Evolutionary conservation across 1,140 invertebrate species (phyloP).

Genomic region (Anastrepha obliqua): DNA sequence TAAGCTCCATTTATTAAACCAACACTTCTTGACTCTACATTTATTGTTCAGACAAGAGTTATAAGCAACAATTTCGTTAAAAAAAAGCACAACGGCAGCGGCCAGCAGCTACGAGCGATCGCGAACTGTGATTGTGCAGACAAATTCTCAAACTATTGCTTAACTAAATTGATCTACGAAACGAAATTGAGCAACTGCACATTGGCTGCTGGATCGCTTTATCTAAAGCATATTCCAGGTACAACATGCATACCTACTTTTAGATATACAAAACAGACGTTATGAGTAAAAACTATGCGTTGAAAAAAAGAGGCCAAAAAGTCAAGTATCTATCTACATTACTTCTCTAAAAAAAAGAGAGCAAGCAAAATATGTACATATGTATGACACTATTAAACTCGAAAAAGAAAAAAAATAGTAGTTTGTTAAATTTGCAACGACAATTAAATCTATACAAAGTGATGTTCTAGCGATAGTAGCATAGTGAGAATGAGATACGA

Average conservation of each 20-base stretch:
- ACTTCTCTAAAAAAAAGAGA: not conserved
- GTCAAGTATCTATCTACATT: not conserved
- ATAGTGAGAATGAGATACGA: too few species aligned
- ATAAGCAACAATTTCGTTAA: not conserved
- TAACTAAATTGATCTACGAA: not conserved
- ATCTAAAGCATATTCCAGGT: not conserved
- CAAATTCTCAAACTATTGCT: not conserved
- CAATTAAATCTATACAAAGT: not conserved
- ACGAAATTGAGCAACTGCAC: too few species aligned
- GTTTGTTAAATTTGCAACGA: slow-evolving; percentile 50
- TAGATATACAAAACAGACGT: not conserved
- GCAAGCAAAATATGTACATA: not conserved
- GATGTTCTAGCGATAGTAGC: too few species aligned
- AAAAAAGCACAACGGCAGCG: slow-evolving; percentile 24
- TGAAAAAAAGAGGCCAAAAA: not conserved
- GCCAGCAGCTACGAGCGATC: not conserved
- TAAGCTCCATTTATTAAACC: slow-evolving; percentile 15
- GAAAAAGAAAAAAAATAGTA: not conserved
- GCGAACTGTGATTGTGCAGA: not conserved
- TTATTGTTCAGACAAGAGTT: not conserved
- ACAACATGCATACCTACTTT: not conserved
- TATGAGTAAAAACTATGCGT: not conserved
- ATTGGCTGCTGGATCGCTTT: not conserved
- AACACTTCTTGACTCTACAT: slow-evolving; percentile 5
- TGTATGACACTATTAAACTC: not conserved